These are phyloP conservation scores for Tamias sibiricus DNA, from an alignment of 2,113 vertebrate genomes.

Conservation along the genomic window DNA sequence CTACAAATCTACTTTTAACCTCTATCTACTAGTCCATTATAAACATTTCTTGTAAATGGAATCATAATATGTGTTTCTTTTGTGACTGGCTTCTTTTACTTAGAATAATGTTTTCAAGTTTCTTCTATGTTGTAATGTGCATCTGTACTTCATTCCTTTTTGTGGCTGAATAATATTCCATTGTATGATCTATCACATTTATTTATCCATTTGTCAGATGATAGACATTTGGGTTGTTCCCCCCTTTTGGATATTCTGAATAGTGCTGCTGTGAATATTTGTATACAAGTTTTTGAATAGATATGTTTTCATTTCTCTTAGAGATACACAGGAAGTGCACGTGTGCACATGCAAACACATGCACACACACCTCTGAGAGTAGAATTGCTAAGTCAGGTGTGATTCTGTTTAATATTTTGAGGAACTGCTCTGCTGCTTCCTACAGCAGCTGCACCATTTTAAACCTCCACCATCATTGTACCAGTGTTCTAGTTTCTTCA, in stretches of 20 bases:
- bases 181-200: not conserved
- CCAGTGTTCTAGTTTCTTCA: not conserved
- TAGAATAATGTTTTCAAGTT: not conserved
- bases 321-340: not conserved
- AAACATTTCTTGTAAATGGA: not conserved
- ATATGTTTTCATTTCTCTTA: not conserved
- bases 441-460: not conserved
- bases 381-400: not conserved
- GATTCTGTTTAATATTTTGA: not conserved
- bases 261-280: not conserved
- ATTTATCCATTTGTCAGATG: not conserved
- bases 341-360: too few relatives aligned
- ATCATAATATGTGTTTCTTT: not conserved
- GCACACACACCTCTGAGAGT: not conserved
- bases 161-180: not conserved
- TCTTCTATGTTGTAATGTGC: not conserved
- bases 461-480: not conserved
- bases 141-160: not conserved
- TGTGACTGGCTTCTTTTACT: not conserved
- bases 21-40: not conserved
- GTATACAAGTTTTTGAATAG: not conserved
- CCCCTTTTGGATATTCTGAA: not conserved
- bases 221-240: not conserved
- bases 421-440: not conserved
- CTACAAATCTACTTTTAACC: not conserved